A percentile compares a stretch with the other conserved stretches of the same genome.
These are phyloP conservation scores for Acholoe squamosa DNA, from an alignment of 2,888 invertebrate genomes.

Conservation along the genomic window DNA sequence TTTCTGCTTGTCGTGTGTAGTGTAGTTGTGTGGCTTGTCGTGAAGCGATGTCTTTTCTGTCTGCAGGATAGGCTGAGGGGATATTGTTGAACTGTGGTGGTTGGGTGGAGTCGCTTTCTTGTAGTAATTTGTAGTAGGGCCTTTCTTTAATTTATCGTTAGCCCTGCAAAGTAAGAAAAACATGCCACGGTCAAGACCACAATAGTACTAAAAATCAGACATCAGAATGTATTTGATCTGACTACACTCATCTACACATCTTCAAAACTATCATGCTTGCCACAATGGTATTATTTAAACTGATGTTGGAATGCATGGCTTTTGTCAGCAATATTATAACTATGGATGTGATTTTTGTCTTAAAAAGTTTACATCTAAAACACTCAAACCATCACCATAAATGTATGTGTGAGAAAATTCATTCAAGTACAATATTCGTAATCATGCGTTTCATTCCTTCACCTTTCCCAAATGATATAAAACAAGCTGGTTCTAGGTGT, in stretches of 20 bases:
- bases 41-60: conserved; percentile 77
- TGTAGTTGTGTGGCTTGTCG: conserved; percentile 71
- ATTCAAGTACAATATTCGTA: not conserved
- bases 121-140: conserved; percentile 68
- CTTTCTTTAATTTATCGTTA: conserved; percentile 75
- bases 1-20: conserved; percentile 64
- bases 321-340: not conserved
- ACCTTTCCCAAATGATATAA: not conserved
- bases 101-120: conserved; percentile 73
- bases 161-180: conserved; percentile 71
- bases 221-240: no score
- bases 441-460: not conserved
- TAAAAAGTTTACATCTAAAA: not conserved
- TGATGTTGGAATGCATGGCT: not conserved
- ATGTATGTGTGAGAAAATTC: not conserved
- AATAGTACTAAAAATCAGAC: no score
- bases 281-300: not conserved
- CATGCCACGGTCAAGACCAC: conserved; percentile 51
- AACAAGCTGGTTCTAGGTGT: no score
- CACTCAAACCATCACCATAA: conserved; percentile 4
- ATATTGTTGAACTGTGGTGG: conserved; percentile 77
- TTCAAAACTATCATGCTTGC: not conserved
- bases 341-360: not conserved
- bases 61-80: conserved; percentile 76
- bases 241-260: no score